Conservation (phyloP, 2,113 vertebrate species). For the Cyphotilapia sp. region DNA sequence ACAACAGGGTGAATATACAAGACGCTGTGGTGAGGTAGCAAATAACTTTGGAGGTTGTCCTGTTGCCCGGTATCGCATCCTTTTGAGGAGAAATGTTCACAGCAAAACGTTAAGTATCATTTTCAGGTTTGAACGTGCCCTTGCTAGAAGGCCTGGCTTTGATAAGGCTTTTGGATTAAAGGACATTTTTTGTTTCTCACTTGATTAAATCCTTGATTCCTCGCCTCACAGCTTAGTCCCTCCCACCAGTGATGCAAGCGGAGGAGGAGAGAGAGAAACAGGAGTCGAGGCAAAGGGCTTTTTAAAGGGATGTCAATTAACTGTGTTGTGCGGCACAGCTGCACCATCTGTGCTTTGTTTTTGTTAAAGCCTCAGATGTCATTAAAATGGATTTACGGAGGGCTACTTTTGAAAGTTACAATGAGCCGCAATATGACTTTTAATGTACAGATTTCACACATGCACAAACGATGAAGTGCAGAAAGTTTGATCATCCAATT, state of each 20-base stretch:
- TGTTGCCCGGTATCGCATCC: neutral
- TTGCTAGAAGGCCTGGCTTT: neutral
- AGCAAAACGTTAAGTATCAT: neutral
- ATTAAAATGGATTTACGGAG: neutral
- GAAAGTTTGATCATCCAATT: neutral
- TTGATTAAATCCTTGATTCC: neutral
- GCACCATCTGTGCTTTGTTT: neutral
- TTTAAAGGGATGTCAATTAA: neutral
- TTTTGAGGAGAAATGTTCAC: neutral
- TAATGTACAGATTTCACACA: neutral
- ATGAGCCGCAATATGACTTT: neutral
- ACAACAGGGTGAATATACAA: neutral
- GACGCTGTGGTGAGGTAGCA: neutral
- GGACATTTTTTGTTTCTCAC: neutral
- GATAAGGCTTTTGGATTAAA: neutral
- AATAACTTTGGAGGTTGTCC: neutral
- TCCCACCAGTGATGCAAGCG: neutral
- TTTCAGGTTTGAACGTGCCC: neutral
- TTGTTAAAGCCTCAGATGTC: accelerated
- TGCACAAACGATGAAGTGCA: accelerated
- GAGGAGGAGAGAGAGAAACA: neutral
- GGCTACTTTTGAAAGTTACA: neutral
- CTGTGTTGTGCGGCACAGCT: neutral
- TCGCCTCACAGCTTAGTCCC: neutral
- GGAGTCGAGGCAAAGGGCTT: neutral